Percentiles rank a stretch among this genome's conserved stretches.
These are phyloP conservation scores for Napeogenes sylphis DNA, from an alignment of 2,888 invertebrate genomes.

Conservation along the genomic window DNA sequence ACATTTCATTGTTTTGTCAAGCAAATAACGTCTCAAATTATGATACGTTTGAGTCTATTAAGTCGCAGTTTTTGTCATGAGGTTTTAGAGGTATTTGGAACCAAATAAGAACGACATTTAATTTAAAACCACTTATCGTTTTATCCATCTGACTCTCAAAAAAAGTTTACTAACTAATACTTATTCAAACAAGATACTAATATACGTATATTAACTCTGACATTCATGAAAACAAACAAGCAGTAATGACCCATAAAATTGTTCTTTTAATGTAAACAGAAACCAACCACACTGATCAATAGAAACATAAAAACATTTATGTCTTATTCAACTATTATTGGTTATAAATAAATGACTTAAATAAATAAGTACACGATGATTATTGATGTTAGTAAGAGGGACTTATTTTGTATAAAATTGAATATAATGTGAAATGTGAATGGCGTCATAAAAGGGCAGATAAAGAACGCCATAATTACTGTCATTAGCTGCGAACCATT, in stretches of 20 bases:
- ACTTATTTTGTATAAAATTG: slow-evolving; percentile 29
- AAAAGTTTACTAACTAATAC: too few species aligned
- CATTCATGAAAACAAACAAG: slow-evolving; percentile 9
- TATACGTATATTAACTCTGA: too few species aligned
- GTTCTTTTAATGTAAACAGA: slow-evolving; percentile 22
- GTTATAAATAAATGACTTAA: too few species aligned
- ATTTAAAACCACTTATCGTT: too few species aligned
- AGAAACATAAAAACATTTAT: slow-evolving; percentile 26
- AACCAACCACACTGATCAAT: slow-evolving; percentile 26
- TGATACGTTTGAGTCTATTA: slow-evolving; percentile 12
- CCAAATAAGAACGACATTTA: too few species aligned
- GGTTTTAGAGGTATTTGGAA: too few species aligned
- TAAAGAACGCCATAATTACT: slow-evolving; percentile 53
- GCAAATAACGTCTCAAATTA: slow-evolving; percentile 21
- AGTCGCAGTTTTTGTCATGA: not conserved
- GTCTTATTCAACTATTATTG: slow-evolving; percentile 16
- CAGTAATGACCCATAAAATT: slow-evolving; percentile 20
- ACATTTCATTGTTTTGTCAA: slow-evolving; percentile 29
- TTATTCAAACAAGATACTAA: too few species aligned
- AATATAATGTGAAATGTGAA: slow-evolving; percentile 34
- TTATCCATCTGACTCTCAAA: too few species aligned
- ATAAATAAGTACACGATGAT: too few species aligned
- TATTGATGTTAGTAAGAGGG: slow-evolving; percentile 6
- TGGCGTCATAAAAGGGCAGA: slow-evolving; percentile 39
- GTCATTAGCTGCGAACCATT: slow-evolving; percentile 50